Percentiles rank a stretch among this genome's conserved stretches.
Evolutionary conservation across 2,113 vertebrate genomes (phyloP).

Genomic region (Typhlomys cinereus): DNA sequence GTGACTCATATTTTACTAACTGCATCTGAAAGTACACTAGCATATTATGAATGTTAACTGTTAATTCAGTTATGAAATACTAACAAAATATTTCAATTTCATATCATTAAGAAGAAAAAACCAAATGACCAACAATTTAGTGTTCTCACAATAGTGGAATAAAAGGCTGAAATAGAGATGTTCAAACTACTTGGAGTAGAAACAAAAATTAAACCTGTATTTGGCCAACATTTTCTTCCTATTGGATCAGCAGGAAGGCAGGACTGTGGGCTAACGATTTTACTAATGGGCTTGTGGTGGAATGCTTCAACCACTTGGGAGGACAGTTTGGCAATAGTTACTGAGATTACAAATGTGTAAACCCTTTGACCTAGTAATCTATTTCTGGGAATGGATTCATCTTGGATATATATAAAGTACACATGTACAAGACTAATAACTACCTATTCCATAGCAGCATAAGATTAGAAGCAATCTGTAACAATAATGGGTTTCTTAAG

Average conservation of each 20-base stretch:
- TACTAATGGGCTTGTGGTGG: slow-evolving; percentile 23
- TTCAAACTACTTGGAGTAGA: slow-evolving; percentile 19
- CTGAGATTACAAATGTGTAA: slow-evolving; percentile 46
- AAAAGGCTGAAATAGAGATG: slow-evolving; percentile 13
- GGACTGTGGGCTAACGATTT: neutral
- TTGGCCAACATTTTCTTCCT: neutral
- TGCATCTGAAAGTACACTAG: too few species aligned
- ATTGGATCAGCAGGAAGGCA: neutral
- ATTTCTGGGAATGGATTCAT: slow-evolving; percentile 42
- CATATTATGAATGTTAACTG: neutral
- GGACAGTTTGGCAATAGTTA: slow-evolving; percentile 26
- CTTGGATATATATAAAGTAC: slow-evolving; percentile 2
- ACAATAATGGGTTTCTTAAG: slow-evolving; percentile 4
- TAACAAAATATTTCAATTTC: slow-evolving; percentile 12
- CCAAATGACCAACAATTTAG: neutral
- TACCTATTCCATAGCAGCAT: neutral
- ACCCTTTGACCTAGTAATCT: slow-evolving; percentile 22
- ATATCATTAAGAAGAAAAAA: slow-evolving; percentile 36
- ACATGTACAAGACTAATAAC: neutral
- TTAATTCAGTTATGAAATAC: slow-evolving; percentile 46
- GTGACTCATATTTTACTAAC: slow-evolving; percentile 34
- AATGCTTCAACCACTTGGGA: neutral
- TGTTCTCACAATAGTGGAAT: neutral
- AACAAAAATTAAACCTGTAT: slow-evolving; percentile 29
- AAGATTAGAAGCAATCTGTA: slow-evolving; percentile 11